Evolutionary conservation across 1,140 invertebrate genomes (phyloP), one percentile per base, ranked within the genome.

Genomic region (Drosophila nikananu): DNA sequence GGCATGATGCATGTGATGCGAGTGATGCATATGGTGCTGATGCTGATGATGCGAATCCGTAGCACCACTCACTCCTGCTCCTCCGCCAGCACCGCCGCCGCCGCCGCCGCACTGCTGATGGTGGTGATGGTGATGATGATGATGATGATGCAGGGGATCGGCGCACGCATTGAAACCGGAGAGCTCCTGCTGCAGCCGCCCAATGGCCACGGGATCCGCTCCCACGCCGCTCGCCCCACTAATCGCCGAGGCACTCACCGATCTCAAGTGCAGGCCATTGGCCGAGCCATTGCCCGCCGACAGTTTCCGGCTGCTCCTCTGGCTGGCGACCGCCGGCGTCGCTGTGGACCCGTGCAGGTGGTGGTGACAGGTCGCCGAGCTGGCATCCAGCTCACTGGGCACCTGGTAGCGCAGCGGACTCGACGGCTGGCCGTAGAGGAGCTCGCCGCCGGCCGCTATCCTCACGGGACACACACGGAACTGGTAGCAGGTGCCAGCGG

Each of bases 391-490:
- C 27, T 89, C 80, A 12, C 78, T 87, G 58, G 92, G 86, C 72
- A 93, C 91, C 58, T 86, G 77, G 57, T 93, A 92, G 19, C 94
- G 94, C 21, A 94, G 91, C 27, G 94, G 91, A n/a, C 94, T 94
- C 67, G 96, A 96, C 91, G 95, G 96, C 46, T 96, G 94, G 39
- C 96, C 96, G 23, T 93, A 80, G 39, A 97, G 94, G 68, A 95
- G 94, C 74, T 95, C 94, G 0, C 94, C 94, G 39, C 93, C 93
- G 3, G 86, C 77, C 66, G 95, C 94, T 61, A 95, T 93, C 39
- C 97, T 94, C 57, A 97, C 94, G 3, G 96, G 95, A 93, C 96
- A 96, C 19, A 97, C 96, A 27, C 96, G 94, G 55, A 96, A 95
- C 74, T 94, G 92, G 91, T 97, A 97, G 74, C 97, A 96, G 32